Percentiles rank a stretch among this genome's conserved stretches.
phyloP scores from a whole-genome alignment of 2,888 invertebrate genomes.

The Hypomecis atomaria region DNA sequence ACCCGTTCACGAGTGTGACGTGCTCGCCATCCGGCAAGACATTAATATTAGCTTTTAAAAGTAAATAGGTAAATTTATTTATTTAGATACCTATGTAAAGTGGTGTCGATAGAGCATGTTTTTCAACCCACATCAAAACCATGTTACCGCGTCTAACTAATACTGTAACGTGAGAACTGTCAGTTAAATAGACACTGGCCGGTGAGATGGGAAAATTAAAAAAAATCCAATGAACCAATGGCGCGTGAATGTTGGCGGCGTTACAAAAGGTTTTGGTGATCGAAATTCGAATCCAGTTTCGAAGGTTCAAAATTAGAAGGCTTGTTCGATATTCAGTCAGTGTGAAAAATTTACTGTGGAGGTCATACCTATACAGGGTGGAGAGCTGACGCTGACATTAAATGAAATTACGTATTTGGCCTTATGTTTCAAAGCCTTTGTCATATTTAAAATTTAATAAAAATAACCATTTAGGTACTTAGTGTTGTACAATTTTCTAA shows the following conservation, averaged over 20 bases:
- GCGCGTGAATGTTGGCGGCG: constrained; percentile 69
- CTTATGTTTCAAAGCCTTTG: too few relatives aligned
- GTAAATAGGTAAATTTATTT: too few relatives aligned
- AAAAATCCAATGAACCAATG: constrained; percentile 59
- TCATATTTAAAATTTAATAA: too few relatives aligned
- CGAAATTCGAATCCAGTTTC: constrained; percentile 34
- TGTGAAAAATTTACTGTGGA: neutral
- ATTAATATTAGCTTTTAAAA: too few relatives aligned
- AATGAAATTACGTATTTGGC: too few relatives aligned
- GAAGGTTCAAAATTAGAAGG: constrained; percentile 21
- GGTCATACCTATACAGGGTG: too few relatives aligned
- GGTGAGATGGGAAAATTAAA: constrained; percentile 66
- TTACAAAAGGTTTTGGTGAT: constrained; percentile 54
- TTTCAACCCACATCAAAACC: constrained; percentile 27
- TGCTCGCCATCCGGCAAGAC: too few relatives aligned
- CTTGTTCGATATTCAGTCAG: constrained; percentile 16
- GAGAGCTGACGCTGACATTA: neutral
- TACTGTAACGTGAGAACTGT: constrained; percentile 62
- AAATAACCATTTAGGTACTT: too few relatives aligned
- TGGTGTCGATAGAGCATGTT: neutral
- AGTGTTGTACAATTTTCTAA: neutral
- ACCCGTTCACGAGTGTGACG: too few relatives aligned
- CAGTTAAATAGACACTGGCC: constrained; percentile 46
- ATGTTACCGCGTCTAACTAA: constrained; percentile 42
- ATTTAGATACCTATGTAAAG: too few relatives aligned